Evolutionary conservation across 2,113 vertebrate genomes (phyloP), one percentile per base, ranked within the genome.

Genomic region (Urocitellus parryii): DNA sequence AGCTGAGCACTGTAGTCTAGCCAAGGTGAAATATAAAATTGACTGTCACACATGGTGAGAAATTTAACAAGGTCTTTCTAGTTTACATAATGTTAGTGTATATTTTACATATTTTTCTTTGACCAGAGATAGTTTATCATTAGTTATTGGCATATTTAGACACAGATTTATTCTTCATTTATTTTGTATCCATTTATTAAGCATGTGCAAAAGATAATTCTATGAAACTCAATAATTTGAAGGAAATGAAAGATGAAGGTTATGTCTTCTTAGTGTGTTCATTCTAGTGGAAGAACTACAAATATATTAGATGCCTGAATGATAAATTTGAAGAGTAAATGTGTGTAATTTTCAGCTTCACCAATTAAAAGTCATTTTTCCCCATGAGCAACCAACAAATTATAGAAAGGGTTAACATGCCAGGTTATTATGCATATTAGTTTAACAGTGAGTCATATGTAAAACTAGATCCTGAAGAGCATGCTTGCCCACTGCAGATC

Each of bases 141-240:
- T 91, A 42, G 51, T 81, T 80, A 72, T 74, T 91, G 65, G 51
- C 24, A 34, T 76, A 79, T 91, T 56, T 89, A 79, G 22, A 29
- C 22, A 48, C 25, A 87, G 6, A 51, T 90, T 61, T 89, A 4
- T 86, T 94, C 45, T 63, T 85, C 68, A 65, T 45, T 95, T 3
- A 65, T 85, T 85, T 67, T 84, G 17, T 94, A 81, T 73, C 56
- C 27, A 85, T 82, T 94, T 94, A 51, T 78, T 78, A 91, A 85
- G 10, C 27, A 56, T 58, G 10, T 91, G 42, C 24, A 81, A 82
- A 42, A 90, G 53, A 90, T 1, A 68, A 9, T 51, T 13, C 45
- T 34, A 51, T 32, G 45, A 14, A 78, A 34, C 76, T 78, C 13
- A 51, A 34, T 70, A 63, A 80, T 91, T 77, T 56, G 61, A 53